A percentile compares a stretch with the other conserved stretches of the same genome.
phyloP scores from a whole-genome alignment of 35 echinoderm and acorn worm species.

The Eucidaris tribuloides region DNA sequence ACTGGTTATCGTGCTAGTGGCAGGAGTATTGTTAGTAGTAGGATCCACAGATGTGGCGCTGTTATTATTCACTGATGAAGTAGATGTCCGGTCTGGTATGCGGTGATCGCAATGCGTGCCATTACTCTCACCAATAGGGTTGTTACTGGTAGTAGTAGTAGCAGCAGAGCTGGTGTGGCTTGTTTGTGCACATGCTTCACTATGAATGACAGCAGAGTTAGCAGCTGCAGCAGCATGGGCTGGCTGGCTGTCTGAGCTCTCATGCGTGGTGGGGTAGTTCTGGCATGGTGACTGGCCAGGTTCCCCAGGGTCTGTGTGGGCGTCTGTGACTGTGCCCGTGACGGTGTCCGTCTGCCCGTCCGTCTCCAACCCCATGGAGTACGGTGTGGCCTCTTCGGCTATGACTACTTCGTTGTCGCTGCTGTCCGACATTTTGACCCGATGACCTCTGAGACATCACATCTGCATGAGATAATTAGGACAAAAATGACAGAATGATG shows the following conservation, averaged over 20 bases:
- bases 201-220: not conserved
- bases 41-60: too few relatives aligned
- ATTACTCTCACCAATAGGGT: too few relatives aligned
- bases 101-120: too few relatives aligned
- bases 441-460: not conserved
- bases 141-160: too few relatives aligned
- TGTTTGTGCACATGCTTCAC: too few relatives aligned
- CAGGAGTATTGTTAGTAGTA: not conserved
- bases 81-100: not conserved
- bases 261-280: not conserved
- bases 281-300: not conserved
- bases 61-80: not conserved
- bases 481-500: not conserved
- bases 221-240: not conserved
- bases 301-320: too few relatives aligned
- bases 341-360: too few relatives aligned
- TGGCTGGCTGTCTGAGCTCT: not conserved
- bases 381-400: conserved; percentile 6
- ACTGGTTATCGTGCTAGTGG: not conserved
- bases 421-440: conserved; percentile 15
- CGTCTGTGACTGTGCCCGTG: too few relatives aligned
- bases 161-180: too few relatives aligned
- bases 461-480: not conserved
- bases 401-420: not conserved
- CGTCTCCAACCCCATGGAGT: too few relatives aligned